Evolutionary conservation across 2,113 vertebrate species (phyloP), one percentile per base, ranked within the genome.

Genomic region (Octodon degus): DNA sequence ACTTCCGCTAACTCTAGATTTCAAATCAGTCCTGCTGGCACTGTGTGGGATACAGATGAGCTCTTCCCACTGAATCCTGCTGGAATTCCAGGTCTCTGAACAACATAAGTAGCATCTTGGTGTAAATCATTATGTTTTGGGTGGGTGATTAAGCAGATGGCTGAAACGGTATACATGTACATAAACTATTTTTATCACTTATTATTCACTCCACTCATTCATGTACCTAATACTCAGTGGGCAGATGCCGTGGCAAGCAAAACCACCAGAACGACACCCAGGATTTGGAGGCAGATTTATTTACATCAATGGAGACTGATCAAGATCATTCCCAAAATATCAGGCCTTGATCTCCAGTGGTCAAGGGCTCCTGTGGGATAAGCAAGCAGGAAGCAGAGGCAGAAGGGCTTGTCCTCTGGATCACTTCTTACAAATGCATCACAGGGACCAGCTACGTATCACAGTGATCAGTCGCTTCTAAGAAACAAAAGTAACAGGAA

Each of bases 31-130:
- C 32, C 60, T 47, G 9, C 7, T 60, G 27, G 87, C 7, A 63
- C 0, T 81, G 0, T 3, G 3, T n/a, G 2, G 27, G 68, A 2
- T 6, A 72, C 10, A 85, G 0, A 47, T n/a, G 7, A 37, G 25
- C 63, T 90, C 6, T 87, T 84, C 40, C 79, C 62, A 60, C 60
- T 27, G 24, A 50, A 9, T 63, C 10, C 22, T 85, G n/a, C 16
- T 27, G 3, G 63, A 85, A 65, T 4, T 53, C 3, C 0, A 58
- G 19, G 32, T 58, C 24, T 77, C 12, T 58, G 70, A 85, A 88
- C 5, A 67, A 53, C 7, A 25, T 53, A 67, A 82, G 7, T 55
- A 16, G 55, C 5, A 58, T 16, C 25, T 25, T 47, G 4, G 47
- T 32, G 50, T 86, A 53, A 93, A 12, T 25, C n/a, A 68, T 37